Evolutionary conservation across 2,113 vertebrate genomes (phyloP).

Genomic region (Picathartes gymnocephalus): DNA sequence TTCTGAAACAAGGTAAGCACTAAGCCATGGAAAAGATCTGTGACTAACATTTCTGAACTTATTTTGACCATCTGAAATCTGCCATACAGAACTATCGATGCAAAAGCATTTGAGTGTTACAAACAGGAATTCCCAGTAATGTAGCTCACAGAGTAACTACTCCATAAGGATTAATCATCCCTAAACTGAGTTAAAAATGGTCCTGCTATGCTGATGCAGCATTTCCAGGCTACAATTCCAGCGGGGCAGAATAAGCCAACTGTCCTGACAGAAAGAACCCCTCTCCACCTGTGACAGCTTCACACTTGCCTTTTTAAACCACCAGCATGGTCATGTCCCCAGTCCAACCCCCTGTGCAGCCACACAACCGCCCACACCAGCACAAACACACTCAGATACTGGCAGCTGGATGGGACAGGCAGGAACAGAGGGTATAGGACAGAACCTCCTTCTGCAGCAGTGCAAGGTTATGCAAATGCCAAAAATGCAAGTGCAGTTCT

Average conservation of each 20-base stretch:
- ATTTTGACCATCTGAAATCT: background rate
- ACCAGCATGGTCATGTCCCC: background rate
- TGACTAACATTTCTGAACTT: background rate
- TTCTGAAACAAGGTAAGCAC: background rate
- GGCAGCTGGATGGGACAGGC: background rate
- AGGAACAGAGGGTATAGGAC: background rate
- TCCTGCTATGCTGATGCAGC: background rate
- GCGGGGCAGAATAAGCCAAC: background rate
- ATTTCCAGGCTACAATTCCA: background rate
- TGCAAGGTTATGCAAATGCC: background rate
- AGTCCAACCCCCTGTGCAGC: background rate
- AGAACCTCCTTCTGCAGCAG: background rate
- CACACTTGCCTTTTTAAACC: background rate
- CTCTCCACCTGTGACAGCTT: background rate
- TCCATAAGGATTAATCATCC: background rate
- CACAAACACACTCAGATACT: background rate
- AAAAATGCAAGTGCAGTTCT: background rate
- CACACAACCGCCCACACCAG: background rate
- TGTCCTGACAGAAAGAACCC: background rate
- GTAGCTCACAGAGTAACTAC: background rate
- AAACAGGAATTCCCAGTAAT: background rate
- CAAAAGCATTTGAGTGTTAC: background rate
- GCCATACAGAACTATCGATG: rapidly evolving
- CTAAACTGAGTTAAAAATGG: background rate
- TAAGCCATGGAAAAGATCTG: background rate